Base-by-base conservation (phyloP, 2,888 invertebrate species). In the Osmoderma eremita region DNA sequence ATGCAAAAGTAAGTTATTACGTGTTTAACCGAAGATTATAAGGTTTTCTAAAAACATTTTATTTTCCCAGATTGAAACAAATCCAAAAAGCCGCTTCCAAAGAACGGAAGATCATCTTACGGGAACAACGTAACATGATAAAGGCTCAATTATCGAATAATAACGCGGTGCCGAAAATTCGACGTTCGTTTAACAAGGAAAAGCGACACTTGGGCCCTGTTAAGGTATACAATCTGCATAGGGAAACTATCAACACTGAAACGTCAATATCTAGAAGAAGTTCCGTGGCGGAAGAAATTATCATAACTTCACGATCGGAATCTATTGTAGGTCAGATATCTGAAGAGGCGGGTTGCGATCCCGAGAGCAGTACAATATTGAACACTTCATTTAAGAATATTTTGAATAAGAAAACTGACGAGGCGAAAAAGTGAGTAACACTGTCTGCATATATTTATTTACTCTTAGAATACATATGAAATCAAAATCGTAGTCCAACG, bases 1-100 rank as follows among this genome's bases (percentile, higher is more conserved):
- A 88, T 91, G 79, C 86, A 87, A 78, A 85, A 86, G 87, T 86
- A 75, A 76, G 49, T 50, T 2, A 24, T 13, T n/a, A 36, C 50
- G 45, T 61, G 20, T 8, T n/a, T 18, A 39, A n/a, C 5, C 24
- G 3, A 10, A 12, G 12, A 38, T 20, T 56, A 15, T 63, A 2
- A 13, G 0, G n/a, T 45, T 36, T 36, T 24, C 8, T 39, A 41
- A 39, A 51, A 42, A 13, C 12, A 38, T 2, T 2, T 30, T 30
- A 2, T 10, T 30, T 30, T 30, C 10, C 10, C 70, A 86, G 86
- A 71, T 75, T 86, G 69, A 86, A 85, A 76, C 84, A 85, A 74
- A 80, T 84, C 68, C 85, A 86, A 73, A 84, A 86, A 75, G 82
- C 84, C 56, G 84, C 84, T 20, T 86, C 86, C 54, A 82, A 84